phyloP scores from a whole-genome alignment of 2,888 invertebrate genomes.

The Thysanoteuthis rhombus region DNA sequence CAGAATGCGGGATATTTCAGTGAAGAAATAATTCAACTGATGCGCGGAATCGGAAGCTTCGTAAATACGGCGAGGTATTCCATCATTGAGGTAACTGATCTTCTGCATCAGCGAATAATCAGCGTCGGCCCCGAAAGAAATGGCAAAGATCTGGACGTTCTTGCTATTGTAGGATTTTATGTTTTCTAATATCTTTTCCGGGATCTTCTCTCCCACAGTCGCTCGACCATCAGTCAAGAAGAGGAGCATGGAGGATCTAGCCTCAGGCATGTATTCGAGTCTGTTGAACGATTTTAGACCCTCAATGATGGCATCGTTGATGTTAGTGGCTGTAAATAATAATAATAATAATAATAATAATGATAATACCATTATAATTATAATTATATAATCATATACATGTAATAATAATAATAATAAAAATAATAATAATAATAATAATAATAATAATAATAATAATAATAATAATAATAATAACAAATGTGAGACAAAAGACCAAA shows the following conservation, averaged over 20 bases:
- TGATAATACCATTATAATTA: background rate
- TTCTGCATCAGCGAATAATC: constrained; percentile 77
- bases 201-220: constrained; percentile 63
- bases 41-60: constrained; percentile 78
- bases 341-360: background rate
- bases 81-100: constrained; percentile 76
- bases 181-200: constrained; percentile 55
- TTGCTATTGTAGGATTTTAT: constrained; percentile 44
- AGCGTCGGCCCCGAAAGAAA: constrained; percentile 79
- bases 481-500: too few species aligned
- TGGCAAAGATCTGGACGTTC: constrained; percentile 72
- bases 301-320: constrained; percentile 48
- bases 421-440: background rate
- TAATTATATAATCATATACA: too few species aligned
- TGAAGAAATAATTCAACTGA: constrained; percentile 75
- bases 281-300: constrained; percentile 40
- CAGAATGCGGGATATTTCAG: constrained; percentile 77
- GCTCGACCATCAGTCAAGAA: constrained; percentile 70
- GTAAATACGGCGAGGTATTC: constrained; percentile 79
- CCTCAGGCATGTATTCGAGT: constrained; percentile 34
- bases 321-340: constrained; percentile 49
- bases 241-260: constrained; percentile 58
- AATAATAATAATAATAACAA: background rate
- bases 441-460: background rate
- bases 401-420: background rate